Evolutionary conservation across 1,140 invertebrate genomes (phyloP).

Genomic region (Drosophila elegans): DNA sequence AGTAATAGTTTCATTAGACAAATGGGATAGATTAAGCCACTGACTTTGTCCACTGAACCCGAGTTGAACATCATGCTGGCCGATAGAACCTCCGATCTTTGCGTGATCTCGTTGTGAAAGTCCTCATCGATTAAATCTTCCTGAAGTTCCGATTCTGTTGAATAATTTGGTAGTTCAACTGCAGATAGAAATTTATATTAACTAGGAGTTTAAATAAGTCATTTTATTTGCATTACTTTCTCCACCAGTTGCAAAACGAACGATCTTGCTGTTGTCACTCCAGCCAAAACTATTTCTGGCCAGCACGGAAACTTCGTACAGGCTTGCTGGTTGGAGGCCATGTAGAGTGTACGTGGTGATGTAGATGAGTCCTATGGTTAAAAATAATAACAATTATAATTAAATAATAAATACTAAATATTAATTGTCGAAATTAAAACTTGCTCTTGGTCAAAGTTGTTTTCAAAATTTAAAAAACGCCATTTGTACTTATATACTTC

Average conservation of each 20-base stretch:
- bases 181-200: neutral
- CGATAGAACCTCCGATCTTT: slow-evolving; percentile 54
- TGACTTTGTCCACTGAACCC: slow-evolving; percentile 4
- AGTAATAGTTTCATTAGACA: slow-evolving; percentile 39
- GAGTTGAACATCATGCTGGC: slow-evolving; percentile 65
- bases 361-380: slow-evolving; percentile 86
- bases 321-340: slow-evolving; percentile 87
- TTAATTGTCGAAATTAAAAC: too few species aligned
- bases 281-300: slow-evolving; percentile 90
- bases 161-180: slow-evolving; percentile 83
- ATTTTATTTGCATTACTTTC: slow-evolving; percentile 85
- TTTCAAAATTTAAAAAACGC: too few species aligned
- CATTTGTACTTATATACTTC: too few species aligned
- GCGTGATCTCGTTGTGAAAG: slow-evolving; percentile 68
- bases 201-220: neutral
- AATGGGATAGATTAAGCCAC: slow-evolving; percentile 26
- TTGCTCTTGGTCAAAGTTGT: too few species aligned
- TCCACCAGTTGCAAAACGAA: slow-evolving; percentile 88
- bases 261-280: slow-evolving; percentile 88
- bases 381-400: neutral
- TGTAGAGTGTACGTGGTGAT: slow-evolving; percentile 88
- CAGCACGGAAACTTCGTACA: slow-evolving; percentile 89
- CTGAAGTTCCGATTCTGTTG: slow-evolving; percentile 76
- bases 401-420: too few species aligned
- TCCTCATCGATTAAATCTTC: slow-evolving; percentile 60